phyloP scores from a whole-genome alignment of 2,797 vertebrate genomes.

The Onychomys leucogaster region DNA sequence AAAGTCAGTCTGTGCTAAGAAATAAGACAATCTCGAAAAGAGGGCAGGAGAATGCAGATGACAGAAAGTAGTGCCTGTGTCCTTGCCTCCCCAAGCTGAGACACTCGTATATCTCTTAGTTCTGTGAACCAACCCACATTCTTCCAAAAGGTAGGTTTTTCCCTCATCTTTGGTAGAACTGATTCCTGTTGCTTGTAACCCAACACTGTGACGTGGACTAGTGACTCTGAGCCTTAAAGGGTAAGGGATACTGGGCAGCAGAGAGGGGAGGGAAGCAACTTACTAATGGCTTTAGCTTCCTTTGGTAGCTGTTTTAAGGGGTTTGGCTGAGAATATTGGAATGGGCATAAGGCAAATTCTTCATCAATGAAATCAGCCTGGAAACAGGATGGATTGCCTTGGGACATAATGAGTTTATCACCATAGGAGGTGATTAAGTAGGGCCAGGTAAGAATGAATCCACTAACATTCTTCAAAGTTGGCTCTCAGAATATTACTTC shows the following conservation, averaged over 20 bases:
- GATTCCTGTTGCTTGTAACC: constrained; percentile 12
- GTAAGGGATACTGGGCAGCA: background rate
- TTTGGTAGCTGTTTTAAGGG: background rate
- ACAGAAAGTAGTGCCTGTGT: background rate
- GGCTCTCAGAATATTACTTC: constrained; percentile 13
- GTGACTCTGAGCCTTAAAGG: constrained; percentile 1
- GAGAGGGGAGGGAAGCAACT: background rate
- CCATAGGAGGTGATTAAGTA: constrained; percentile 3
- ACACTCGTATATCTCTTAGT: background rate
- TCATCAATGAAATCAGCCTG: background rate
- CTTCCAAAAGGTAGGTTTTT: background rate
- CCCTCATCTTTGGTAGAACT: background rate
- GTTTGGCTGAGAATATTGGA: background rate
- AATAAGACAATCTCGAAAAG: background rate
- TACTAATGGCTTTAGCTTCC: background rate
- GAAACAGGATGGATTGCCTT: constrained; percentile 25
- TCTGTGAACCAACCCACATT: background rate
- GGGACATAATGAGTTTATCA: background rate
- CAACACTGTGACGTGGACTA: background rate
- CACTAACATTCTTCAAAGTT: constrained; percentile 36
- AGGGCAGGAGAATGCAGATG: background rate
- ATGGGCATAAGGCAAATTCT: background rate
- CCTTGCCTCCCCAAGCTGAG: background rate
- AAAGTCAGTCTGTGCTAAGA: background rate
- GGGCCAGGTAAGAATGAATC: constrained; percentile 18